A percentile compares a stretch with the other conserved stretches of the same genome.
Conservation (phyloP, 2,797 vertebrate genomes). For the Clamator glandarius region DNA sequence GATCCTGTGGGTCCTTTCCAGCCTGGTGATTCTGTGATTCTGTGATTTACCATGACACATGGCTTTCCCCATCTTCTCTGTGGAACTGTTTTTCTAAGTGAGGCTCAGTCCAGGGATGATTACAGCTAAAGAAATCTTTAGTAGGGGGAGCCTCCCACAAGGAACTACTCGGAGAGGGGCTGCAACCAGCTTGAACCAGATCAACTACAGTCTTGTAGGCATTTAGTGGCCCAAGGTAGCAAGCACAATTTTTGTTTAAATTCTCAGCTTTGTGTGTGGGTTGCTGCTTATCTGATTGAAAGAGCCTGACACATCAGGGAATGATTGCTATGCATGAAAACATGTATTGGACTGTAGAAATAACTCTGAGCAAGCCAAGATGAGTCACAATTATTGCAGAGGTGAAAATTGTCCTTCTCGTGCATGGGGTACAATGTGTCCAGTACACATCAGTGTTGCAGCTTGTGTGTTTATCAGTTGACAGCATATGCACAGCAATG, state of each 20-base stretch:
- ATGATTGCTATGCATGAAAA: neutral
- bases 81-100: neutral
- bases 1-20: too few species aligned
- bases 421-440: neutral
- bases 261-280: neutral
- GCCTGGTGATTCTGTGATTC: too few species aligned
- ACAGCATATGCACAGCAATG: neutral
- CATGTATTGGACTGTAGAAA: neutral
- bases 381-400: neutral
- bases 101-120: neutral
- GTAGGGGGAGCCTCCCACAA: neutral
- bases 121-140: neutral
- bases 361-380: neutral
- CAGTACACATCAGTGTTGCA: neutral
- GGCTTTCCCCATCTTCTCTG: neutral
- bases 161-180: rapidly evolving
- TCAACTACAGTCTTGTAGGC: neutral
- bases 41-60: neutral
- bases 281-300: neutral
- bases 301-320: neutral
- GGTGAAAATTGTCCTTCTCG: neutral
- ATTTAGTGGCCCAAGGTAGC: neutral
- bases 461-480: neutral
- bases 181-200: neutral
- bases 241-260: neutral